Percentiles rank a stretch among this genome's conserved stretches.
Evolutionary conservation across 1,140 invertebrate species (phyloP).

Genomic region (Mya arenaria): DNA sequence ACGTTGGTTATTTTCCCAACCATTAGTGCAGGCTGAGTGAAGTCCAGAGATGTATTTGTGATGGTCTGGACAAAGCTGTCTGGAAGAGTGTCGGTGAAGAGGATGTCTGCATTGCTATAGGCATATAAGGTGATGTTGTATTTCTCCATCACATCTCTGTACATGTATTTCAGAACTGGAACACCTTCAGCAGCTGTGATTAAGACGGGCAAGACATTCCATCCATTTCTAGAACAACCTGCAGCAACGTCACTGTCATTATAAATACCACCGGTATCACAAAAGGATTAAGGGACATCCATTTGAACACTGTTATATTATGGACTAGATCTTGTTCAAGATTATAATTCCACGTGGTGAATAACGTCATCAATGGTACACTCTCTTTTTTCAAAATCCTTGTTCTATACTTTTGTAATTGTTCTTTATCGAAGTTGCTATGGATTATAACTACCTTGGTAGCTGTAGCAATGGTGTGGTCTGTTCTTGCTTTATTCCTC

Average conservation of each 20-base stretch:
- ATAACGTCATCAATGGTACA: constrained; percentile 59
- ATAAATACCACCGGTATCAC: constrained; percentile 59
- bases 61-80: constrained; percentile 49
- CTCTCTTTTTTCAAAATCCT: too few species aligned
- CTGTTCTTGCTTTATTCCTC: too few species aligned
- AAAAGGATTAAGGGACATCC: constrained; percentile 57
- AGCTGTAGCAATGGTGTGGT: too few species aligned
- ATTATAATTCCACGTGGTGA: constrained; percentile 55
- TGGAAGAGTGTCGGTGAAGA: constrained; percentile 59
- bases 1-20: constrained; percentile 62
- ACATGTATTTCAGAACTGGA: constrained; percentile 68
- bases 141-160: constrained; percentile 50
- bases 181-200: constrained; percentile 49
- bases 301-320: constrained; percentile 64
- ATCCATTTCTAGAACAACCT: constrained; percentile 41
- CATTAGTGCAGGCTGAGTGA: constrained; percentile 52
- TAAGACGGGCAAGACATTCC: constrained; percentile 44
- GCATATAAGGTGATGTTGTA: constrained; percentile 61
- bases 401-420: too few species aligned
- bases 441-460: too few species aligned
- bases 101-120: constrained; percentile 65
- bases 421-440: too few species aligned
- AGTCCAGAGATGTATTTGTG: constrained; percentile 12
- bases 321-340: constrained; percentile 55
- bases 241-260: constrained; percentile 36